Percentiles rank a stretch among this genome's conserved stretches.
Conservation (phyloP, 2,113 vertebrate species). For the Thryonomys swinderianus region DNA sequence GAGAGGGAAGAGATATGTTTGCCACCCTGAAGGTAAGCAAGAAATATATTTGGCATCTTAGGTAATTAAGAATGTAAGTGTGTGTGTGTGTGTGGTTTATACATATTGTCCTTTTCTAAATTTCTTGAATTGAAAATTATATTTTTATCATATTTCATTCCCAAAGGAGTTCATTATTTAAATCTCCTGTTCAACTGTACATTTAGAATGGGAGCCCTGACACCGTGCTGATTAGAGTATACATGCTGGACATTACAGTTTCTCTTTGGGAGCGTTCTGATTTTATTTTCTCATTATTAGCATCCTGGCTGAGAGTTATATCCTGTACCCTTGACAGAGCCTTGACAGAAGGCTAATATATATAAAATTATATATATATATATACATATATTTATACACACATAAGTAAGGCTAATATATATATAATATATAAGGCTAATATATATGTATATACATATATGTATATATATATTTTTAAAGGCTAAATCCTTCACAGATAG, state of each 20-base stretch:
- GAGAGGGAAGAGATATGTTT: constrained; percentile 61
- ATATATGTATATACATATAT: not conserved
- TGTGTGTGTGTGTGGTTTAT: not conserved
- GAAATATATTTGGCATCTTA: constrained; percentile 74
- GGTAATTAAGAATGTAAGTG: constrained; percentile 47
- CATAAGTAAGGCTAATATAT: too few relatives aligned
- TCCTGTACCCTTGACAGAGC: not conserved
- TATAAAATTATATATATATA: too few relatives aligned
- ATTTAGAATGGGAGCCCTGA: constrained; percentile 41
- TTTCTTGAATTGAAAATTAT: constrained; percentile 58
- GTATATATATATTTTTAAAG: not conserved
- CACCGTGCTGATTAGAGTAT: constrained; percentile 39
- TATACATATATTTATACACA: too few relatives aligned
- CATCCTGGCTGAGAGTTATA: not conserved
- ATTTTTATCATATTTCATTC: constrained; percentile 70
- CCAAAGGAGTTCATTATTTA: constrained; percentile 70
- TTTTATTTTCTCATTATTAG: constrained; percentile 57
- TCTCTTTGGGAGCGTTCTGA: constrained; percentile 52
- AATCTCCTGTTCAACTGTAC: constrained; percentile 50
- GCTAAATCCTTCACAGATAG: not conserved
- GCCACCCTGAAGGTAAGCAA: constrained; percentile 63
- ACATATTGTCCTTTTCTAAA: constrained; percentile 41
- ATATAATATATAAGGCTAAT: too few relatives aligned
- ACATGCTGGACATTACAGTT: constrained; percentile 44
- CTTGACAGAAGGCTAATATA: too few relatives aligned